Conservation (phyloP, 2,797 vertebrate species). For the Melanitta fusca region DNA sequence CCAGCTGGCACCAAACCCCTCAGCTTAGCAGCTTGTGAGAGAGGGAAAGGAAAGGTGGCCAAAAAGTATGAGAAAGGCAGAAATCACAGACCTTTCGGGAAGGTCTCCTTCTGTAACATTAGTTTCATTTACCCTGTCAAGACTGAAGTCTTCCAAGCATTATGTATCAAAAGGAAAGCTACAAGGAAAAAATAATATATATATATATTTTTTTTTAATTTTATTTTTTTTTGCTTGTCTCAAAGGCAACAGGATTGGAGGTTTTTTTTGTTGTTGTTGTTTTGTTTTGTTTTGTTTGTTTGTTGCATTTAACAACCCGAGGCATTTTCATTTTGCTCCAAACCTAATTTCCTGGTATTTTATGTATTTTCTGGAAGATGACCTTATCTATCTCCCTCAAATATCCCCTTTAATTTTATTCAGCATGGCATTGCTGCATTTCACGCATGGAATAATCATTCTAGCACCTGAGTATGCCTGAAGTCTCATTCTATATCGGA, state of each 20-base stretch:
- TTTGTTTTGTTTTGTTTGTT: too few relatives aligned
- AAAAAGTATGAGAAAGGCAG: not conserved
- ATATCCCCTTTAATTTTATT: not conserved
- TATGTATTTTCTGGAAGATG: not conserved
- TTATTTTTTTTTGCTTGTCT: not conserved
- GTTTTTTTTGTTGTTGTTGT: not conserved
- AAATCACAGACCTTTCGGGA: not conserved
- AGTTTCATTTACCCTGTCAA: not conserved
- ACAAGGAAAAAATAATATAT: not conserved
- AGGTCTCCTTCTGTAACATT: not conserved
- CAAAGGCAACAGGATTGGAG: not conserved
- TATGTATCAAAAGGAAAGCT: not conserved
- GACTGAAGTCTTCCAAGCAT: not conserved
- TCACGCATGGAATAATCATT: not conserved
- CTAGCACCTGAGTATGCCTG: not conserved
- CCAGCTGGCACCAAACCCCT: not conserved
- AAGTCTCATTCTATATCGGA: not conserved
- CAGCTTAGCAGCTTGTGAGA: not conserved
- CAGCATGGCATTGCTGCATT: not conserved
- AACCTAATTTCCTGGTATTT: not conserved
- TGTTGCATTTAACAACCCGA: not conserved
- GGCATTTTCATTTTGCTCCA: not conserved
- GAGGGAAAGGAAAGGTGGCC: not conserved
- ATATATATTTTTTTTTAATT: not conserved
- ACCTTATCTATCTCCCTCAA: not conserved